Evolutionary conservation across 2,797 vertebrate species (phyloP).

Genomic region (Gobionotothen gibberifrons): DNA sequence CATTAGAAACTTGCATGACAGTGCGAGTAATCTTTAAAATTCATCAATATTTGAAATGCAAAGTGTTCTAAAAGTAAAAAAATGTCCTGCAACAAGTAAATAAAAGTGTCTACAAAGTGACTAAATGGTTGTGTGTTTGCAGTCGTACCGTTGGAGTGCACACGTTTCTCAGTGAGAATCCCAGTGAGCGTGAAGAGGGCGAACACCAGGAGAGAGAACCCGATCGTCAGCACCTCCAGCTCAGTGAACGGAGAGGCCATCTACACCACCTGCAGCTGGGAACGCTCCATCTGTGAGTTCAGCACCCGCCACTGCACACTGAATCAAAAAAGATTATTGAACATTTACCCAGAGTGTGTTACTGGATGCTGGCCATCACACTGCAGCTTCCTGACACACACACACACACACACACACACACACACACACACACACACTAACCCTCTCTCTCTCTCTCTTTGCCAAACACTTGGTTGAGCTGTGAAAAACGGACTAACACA

Average conservation of each 20-base stretch:
- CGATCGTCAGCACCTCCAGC: constrained; percentile 72
- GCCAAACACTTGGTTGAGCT: constrained; percentile 25
- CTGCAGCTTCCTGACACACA: neutral
- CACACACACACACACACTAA: neutral
- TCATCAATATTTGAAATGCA: neutral
- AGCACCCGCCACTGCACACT: neutral
- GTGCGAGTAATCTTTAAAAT: neutral
- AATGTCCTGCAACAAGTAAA: neutral
- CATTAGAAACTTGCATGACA: too few relatives aligned
- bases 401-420: neutral
- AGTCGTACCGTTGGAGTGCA: constrained; percentile 57
- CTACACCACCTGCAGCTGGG: constrained; percentile 16
- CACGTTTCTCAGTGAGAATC: constrained; percentile 66
- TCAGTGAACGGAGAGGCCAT: constrained; percentile 75
- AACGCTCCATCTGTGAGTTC: constrained; percentile 1
- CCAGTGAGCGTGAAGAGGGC: constrained; percentile 76
- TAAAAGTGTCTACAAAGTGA: neutral
- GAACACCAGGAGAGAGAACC: constrained; percentile 80
- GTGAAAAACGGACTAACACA: constrained; percentile 44
- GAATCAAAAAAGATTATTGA: constrained; percentile 8
- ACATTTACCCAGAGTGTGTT: constrained; percentile 32
- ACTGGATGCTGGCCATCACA: constrained; percentile 8
- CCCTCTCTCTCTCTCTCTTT: neutral
- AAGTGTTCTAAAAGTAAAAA: neutral
- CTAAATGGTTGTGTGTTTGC: constrained; percentile 19